phyloP scores from a whole-genome alignment of 23 tunicate species.

The Ascidia mentula region DNA sequence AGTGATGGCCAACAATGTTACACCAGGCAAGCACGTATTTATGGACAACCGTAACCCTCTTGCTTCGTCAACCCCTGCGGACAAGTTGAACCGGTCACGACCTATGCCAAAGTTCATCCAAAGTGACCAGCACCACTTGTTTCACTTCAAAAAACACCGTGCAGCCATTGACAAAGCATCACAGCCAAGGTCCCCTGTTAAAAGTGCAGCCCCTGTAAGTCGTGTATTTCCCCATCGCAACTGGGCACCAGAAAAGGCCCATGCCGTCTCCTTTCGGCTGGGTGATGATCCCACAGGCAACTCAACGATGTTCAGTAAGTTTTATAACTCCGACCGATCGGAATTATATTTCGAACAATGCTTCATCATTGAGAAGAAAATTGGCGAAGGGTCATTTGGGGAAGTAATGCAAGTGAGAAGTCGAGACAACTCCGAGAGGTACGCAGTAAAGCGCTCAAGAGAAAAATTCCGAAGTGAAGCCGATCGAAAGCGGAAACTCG shows the following conservation, averaged over 20 bases:
- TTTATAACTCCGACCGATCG: conserved; percentile 63
- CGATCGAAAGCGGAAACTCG: conserved; percentile 67
- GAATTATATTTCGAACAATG: conserved; percentile 90
- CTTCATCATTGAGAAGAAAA: conserved; percentile 68
- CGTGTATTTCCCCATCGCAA: conserved; percentile 65
- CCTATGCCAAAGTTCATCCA: conserved; percentile 39
- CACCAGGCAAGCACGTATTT: conserved; percentile 7
- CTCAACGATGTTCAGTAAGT: conserved; percentile 51
- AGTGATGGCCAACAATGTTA: neutral
- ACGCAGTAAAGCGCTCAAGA: conserved; percentile 81
- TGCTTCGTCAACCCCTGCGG: conserved; percentile 45
- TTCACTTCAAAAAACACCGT: conserved; percentile 40
- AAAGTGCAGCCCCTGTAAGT: conserved; percentile 89
- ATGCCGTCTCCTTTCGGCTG: conserved; percentile 67
- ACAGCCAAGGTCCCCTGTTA: conserved; percentile 65
- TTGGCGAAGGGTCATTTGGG: conserved; percentile 90
- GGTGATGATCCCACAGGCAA: conserved; percentile 30
- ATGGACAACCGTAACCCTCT: conserved; percentile 21
- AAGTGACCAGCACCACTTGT: conserved; percentile 10
- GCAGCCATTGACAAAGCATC: conserved; percentile 8
- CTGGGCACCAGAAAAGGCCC: conserved; percentile 78
- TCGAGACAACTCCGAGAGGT: conserved; percentile 38
- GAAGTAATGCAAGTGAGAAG: conserved; percentile 80
- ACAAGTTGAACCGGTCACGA: conserved; percentile 28
- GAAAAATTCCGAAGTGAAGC: conserved; percentile 75